A percentile compares a stretch with the other conserved stretches of the same genome.
These are phyloP conservation scores for Trichopoda pennipes DNA, from an alignment of 2,888 invertebrate species.

Conservation along the genomic window DNA sequence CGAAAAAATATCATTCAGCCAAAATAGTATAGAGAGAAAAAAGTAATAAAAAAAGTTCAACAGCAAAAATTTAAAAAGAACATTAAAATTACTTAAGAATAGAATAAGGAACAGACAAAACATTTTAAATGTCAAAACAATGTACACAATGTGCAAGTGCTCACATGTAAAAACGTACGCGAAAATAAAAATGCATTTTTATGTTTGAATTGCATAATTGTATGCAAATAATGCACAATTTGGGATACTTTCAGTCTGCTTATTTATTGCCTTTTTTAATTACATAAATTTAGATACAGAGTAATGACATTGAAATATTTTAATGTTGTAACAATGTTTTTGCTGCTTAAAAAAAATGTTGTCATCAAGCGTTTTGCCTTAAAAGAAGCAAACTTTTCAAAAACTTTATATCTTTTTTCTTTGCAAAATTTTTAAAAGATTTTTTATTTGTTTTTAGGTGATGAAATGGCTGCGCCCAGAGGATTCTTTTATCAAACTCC, in stretches of 20 bases:
- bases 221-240: conserved; percentile 42
- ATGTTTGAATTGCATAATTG: conserved; percentile 43
- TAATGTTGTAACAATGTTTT: conserved; percentile 12
- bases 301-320: conserved; percentile 62
- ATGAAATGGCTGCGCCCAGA: too few species aligned
- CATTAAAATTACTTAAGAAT: conserved; percentile 35
- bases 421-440: too few species aligned
- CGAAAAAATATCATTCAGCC: conserved; percentile 14
- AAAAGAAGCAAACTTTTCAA: too few species aligned
- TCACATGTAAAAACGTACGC: neutral
- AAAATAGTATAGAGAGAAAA: conserved; percentile 34
- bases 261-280: conserved; percentile 5
- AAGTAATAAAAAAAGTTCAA: conserved; percentile 18
- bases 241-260: conserved; percentile 22
- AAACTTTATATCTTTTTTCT: too few species aligned
- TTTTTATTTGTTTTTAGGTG: too few species aligned
- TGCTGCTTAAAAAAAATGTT: neutral
- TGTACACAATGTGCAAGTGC: neutral
- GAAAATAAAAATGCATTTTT: conserved; percentile 43
- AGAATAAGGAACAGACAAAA: conserved; percentile 56
- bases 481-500: too few species aligned
- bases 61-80: conserved; percentile 15
- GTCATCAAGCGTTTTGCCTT: too few species aligned
- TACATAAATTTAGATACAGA: conserved; percentile 11
- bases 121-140: conserved; percentile 48